Evolutionary conservation across 1,140 invertebrate species (phyloP).

Genomic region (Zaprionus ornatus): DNA sequence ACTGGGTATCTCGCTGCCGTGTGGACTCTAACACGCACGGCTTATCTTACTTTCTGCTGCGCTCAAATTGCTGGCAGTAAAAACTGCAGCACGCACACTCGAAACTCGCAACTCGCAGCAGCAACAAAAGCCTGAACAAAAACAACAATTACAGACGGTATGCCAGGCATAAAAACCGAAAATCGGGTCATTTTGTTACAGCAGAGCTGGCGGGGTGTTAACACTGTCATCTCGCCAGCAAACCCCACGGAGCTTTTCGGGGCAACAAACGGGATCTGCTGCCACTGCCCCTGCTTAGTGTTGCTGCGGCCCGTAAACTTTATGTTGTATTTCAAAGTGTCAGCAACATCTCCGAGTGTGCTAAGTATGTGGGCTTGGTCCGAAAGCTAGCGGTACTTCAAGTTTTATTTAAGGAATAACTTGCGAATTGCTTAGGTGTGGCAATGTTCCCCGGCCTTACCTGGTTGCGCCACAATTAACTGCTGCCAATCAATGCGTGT

Average conservation of each 20-base stretch:
- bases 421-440: constrained; percentile 33
- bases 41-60: constrained; percentile 2
- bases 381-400: constrained; percentile 32
- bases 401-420: constrained; percentile 45
- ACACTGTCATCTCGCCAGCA: constrained; percentile 28
- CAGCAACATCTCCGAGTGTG: constrained; percentile 27
- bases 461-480: constrained; percentile 11
- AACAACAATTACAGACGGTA: constrained; percentile 44
- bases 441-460: neutral
- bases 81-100: constrained; percentile 78
- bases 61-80: constrained; percentile 63
- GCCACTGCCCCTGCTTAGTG: constrained; percentile 6
- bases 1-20: neutral
- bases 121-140: constrained; percentile 25
- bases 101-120: constrained; percentile 43
- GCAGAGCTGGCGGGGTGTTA: constrained; percentile 26
- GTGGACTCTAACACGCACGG: neutral
- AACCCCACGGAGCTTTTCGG: constrained; percentile 18
- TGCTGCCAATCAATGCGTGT: constrained; percentile 19
- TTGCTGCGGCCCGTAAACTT: constrained; percentile 36
- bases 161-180: constrained; percentile 65
- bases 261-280: constrained; percentile 7
- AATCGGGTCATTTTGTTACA: constrained; percentile 72
- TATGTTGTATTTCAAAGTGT: constrained; percentile 46
- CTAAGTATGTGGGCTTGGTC: constrained; percentile 32